phyloP scores from a whole-genome alignment of 23 tunicate genomes.

The Clavelina lepadiformis region DNA sequence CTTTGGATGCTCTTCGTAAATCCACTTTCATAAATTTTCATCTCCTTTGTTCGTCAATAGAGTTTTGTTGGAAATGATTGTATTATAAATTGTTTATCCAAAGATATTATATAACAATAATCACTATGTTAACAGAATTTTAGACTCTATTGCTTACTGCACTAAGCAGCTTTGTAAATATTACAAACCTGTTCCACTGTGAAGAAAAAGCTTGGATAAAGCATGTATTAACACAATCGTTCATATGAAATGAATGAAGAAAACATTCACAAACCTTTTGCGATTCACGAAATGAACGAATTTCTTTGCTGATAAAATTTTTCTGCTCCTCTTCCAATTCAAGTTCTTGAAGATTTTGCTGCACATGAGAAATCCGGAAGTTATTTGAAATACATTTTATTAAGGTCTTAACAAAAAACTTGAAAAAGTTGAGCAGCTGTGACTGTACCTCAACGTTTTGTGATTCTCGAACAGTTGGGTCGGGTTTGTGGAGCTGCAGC shows the following conservation, averaged over 20 bases:
- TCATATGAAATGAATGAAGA: too few relatives aligned
- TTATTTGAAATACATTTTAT: not conserved
- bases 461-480: constrained; percentile 73
- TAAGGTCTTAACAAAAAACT: too few relatives aligned
- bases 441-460: constrained; percentile 73
- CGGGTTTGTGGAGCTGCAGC: constrained; percentile 20
- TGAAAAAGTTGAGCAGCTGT: too few relatives aligned
- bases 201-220: too few relatives aligned
- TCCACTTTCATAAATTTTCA: not conserved
- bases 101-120: too few relatives aligned
- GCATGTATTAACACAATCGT: too few relatives aligned
- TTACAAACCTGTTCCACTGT: too few relatives aligned
- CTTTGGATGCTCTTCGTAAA: not conserved
- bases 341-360: constrained; percentile 73
- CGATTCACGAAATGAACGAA: constrained; percentile 73
- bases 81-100: too few relatives aligned
- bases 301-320: constrained; percentile 83
- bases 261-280: constrained; percentile 53
- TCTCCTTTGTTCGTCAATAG: constrained; percentile 1
- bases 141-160: too few relatives aligned
- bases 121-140: too few relatives aligned
- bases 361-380: not conserved
- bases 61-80: too few relatives aligned
- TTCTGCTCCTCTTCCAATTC: constrained; percentile 79
- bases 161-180: too few relatives aligned